Evolutionary conservation across 2,113 vertebrate species (phyloP).

Genomic region (Melanostigma gelatinosum): DNA sequence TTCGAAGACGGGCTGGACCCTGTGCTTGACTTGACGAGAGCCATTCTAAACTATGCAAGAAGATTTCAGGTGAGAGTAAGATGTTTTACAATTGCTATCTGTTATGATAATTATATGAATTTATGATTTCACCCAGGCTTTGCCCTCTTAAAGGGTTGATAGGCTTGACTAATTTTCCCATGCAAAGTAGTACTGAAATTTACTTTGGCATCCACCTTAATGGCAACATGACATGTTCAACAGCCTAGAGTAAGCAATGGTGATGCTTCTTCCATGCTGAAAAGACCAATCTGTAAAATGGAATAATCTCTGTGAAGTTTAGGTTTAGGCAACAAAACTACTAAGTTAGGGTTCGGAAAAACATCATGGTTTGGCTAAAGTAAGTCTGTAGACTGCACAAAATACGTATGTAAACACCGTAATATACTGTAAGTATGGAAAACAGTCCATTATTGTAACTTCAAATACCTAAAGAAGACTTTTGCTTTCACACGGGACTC

Average conservation of each 20-base stretch:
- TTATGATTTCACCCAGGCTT: background rate
- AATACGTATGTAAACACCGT: background rate
- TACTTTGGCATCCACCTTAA: background rate
- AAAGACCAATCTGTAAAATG: background rate
- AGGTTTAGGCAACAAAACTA: too few relatives aligned
- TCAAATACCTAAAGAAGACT: too few relatives aligned
- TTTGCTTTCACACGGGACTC: too few relatives aligned
- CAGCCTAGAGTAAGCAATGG: background rate
- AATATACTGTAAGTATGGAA: background rate
- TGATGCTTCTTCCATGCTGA: background rate
- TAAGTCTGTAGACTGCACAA: too few relatives aligned
- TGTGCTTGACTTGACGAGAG: constrained; percentile 10
- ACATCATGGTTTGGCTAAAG: too few relatives aligned
- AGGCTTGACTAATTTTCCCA: constrained; percentile 1
- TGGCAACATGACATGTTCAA: background rate
- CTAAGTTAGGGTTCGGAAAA: too few relatives aligned
- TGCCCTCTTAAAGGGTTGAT: background rate
- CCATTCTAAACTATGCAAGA: background rate
- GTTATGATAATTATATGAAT: background rate
- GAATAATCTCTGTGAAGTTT: background rate
- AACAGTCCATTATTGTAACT: background rate
- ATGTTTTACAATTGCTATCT: background rate
- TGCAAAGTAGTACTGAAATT: background rate
- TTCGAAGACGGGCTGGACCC: background rate
- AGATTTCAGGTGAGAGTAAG: background rate